phyloP scores from a whole-genome alignment of 2,113 vertebrate genomes.

The Emberiza fucata region DNA sequence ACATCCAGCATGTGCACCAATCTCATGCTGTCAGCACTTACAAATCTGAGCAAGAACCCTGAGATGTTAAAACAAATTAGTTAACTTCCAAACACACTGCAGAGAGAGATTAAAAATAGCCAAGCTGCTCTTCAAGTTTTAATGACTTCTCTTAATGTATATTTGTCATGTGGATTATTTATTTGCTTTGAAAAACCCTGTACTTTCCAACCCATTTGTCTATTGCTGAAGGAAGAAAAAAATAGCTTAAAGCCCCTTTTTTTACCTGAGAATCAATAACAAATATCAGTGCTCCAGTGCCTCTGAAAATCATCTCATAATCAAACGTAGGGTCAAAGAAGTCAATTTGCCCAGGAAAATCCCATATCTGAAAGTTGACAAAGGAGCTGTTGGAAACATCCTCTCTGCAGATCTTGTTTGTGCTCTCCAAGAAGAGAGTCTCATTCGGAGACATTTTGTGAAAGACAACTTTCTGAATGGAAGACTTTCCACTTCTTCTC shows the following conservation, averaged over 20 bases:
- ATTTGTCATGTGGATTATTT: not conserved
- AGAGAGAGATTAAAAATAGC: not conserved
- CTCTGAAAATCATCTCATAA: conserved; percentile 95
- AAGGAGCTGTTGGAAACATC: conserved; percentile 94
- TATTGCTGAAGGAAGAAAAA: not conserved
- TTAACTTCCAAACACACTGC: not conserved
- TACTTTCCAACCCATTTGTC: not conserved
- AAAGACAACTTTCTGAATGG: conserved; percentile 95
- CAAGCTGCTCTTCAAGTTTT: not conserved
- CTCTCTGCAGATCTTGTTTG: conserved; percentile 91
- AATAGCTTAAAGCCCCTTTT: not conserved
- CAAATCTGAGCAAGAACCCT: not conserved
- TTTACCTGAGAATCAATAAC: conserved; percentile 94
- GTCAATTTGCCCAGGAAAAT: conserved; percentile 93
- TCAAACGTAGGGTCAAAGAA: conserved; percentile 93
- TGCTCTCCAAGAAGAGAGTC: conserved; percentile 91
- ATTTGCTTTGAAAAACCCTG: not conserved
- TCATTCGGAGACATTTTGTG: conserved; percentile 95
- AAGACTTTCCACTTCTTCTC: conserved; percentile 91
- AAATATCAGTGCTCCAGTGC: conserved; percentile 90
- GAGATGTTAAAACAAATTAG: not conserved
- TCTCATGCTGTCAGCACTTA: not conserved
- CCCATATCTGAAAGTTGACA: conserved; percentile 95
- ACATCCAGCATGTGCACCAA: not conserved
- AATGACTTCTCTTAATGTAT: not conserved